These are phyloP conservation scores for Pteropus rufus DNA, from an alignment of 2,797 vertebrate genomes.

Conservation along the genomic window DNA sequence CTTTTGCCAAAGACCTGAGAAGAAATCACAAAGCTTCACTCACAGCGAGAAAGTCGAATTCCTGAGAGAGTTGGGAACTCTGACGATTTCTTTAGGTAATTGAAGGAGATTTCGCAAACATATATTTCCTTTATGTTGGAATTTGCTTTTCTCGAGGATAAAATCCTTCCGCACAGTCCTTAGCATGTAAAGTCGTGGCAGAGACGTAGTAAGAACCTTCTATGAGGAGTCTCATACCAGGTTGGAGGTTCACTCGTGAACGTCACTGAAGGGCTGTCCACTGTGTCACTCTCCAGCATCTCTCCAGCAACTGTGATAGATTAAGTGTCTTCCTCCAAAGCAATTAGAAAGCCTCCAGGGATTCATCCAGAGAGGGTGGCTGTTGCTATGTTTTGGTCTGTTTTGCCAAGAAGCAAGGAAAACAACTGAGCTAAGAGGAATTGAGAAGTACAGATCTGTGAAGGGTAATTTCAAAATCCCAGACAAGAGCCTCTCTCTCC, in stretches of 20 bases:
- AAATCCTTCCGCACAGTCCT: neutral
- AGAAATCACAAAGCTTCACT: neutral
- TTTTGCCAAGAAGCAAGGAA: slow-evolving; percentile 55
- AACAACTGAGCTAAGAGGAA: slow-evolving; percentile 39
- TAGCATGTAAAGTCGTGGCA: neutral
- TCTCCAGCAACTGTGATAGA: neutral
- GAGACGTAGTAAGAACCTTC: neutral
- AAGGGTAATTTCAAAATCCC: neutral
- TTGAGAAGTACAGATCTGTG: neutral
- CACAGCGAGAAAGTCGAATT: neutral
- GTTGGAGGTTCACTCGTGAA: neutral
- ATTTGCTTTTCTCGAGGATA: neutral
- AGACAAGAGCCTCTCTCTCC: neutral
- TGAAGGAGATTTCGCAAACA: neutral
- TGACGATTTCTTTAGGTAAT: neutral
- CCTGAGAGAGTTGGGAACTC: neutral
- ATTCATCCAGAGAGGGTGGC: neutral
- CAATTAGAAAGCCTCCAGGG: slow-evolving; percentile 38
- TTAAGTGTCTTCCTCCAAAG: slow-evolving; percentile 41
- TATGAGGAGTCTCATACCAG: slow-evolving; percentile 19
- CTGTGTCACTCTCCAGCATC: slow-evolving; percentile 39
- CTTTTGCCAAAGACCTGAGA: slow-evolving; percentile 8
- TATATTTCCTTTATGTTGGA: neutral
- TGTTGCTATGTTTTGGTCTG: slow-evolving; percentile 56
- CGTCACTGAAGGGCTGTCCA: slow-evolving; percentile 13